phyloP scores from a whole-genome alignment of 2,113 vertebrate genomes.

The Aythya baeri region DNA sequence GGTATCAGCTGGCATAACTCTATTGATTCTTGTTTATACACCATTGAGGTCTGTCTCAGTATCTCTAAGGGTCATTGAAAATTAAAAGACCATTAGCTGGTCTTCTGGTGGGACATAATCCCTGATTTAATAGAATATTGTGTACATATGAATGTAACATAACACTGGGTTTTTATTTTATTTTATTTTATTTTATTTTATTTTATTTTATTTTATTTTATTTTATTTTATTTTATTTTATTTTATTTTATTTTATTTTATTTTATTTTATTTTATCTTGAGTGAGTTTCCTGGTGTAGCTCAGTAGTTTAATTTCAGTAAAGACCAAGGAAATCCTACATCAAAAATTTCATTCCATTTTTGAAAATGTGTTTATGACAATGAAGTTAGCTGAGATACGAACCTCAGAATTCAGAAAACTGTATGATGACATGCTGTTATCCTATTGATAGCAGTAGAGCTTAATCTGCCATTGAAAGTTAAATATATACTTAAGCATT shows the following conservation, averaged over 20 bases:
- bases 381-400: neutral
- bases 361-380: neutral
- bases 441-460: neutral
- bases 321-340: neutral
- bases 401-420: neutral
- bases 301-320: neutral
- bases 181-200: too few species aligned
- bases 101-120: neutral
- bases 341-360: neutral
- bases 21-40: neutral
- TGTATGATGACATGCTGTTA: neutral
- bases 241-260: neutral
- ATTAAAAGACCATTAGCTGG: accelerated
- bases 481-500: neutral
- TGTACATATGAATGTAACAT: neutral
- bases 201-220: neutral
- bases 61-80: neutral
- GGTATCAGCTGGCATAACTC: neutral
- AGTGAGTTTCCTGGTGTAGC: neutral
- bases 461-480: neutral
- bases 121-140: neutral
- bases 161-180: neutral
- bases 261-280: neutral
- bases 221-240: neutral
- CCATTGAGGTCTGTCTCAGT: neutral